Base-by-base conservation (phyloP, 2,797 vertebrate genomes). In the Lates japonicus region DNA sequence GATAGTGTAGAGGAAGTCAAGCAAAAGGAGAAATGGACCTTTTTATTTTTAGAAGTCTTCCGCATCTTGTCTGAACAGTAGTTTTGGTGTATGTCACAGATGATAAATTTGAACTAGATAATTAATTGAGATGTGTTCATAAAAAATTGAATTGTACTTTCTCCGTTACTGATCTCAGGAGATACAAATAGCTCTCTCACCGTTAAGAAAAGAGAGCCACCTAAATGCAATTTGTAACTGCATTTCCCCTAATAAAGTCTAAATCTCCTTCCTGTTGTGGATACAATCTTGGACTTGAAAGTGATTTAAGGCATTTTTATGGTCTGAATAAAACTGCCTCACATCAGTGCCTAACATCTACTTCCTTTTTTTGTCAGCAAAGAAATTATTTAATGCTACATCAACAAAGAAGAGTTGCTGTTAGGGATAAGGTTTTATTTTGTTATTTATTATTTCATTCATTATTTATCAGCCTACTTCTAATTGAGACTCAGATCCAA, bases 1-100 rank as follows among this genome's bases (percentile, higher is more conserved):
- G 13, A 41, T n/a, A 41, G 2, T 22, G 8, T 0, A 49, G 70
- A 70, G 73, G 78, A 86, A 90, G 72, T 86, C 1, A 0, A 2
- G 0, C 17, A 60, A 71, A 85, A 82, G 42, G 41, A 72, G 78
- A 87, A 87, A 65, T 41, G n/a, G 39, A 25, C 0, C 11, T 19
- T 41, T 57, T 66, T 72, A 63, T 74, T 71, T 83, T 64, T 35
- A 55, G 41, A 2, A 41, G 11, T 41, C 13, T 55, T 55, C 39
- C 1, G 19, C 29, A 1, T 13, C 20, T 19, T 20, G 19, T 69
- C 2, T 48, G 1, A 49, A 19, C 29, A 31, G 2, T 41, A 12
- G 17, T 29, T 29, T 14, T 22, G 0, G 7, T 37, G 10, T 6
- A 3, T 49, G 11, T 20, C 22, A 13, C 51, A 13, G 11, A 42